Conservation (phyloP, 2,113 vertebrate species). For the Pachycephala philippinensis region DNA sequence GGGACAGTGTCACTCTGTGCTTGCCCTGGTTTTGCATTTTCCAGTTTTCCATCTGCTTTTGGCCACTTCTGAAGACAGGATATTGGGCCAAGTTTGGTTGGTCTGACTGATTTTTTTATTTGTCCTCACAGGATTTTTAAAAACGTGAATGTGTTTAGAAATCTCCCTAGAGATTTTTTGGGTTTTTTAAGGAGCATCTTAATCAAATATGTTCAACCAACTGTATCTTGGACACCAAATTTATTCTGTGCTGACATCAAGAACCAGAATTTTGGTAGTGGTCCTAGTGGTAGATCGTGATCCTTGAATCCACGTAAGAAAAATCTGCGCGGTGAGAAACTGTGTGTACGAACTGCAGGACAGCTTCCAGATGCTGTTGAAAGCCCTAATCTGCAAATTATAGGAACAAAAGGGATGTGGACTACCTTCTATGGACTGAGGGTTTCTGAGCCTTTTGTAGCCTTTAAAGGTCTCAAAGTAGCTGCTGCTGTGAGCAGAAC, state of each 20-base stretch:
- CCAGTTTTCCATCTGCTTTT: not conserved
- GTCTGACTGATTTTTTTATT: fast-evolving
- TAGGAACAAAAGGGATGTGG: not conserved
- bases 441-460: not conserved
- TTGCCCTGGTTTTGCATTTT: not conserved
- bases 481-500: not conserved
- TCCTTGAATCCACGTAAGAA: not conserved
- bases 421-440: not conserved
- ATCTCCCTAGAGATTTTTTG: not conserved
- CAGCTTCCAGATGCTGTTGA: not conserved
- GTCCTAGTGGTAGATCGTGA: not conserved
- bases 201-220: not conserved
- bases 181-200: not conserved
- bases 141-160: not conserved
- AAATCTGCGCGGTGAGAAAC: not conserved
- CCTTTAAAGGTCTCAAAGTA: not conserved
- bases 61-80: not conserved
- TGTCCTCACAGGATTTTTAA: not conserved
- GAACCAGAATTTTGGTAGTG: not conserved
- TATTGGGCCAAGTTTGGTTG: not conserved
- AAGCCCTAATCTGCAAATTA: not conserved
- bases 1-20: not conserved
- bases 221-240: not conserved
- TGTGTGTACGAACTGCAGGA: not conserved
- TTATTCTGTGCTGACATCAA: not conserved